Base-by-base conservation (phyloP, 1,140 invertebrate species). In the Ruditapes philippinarum region DNA sequence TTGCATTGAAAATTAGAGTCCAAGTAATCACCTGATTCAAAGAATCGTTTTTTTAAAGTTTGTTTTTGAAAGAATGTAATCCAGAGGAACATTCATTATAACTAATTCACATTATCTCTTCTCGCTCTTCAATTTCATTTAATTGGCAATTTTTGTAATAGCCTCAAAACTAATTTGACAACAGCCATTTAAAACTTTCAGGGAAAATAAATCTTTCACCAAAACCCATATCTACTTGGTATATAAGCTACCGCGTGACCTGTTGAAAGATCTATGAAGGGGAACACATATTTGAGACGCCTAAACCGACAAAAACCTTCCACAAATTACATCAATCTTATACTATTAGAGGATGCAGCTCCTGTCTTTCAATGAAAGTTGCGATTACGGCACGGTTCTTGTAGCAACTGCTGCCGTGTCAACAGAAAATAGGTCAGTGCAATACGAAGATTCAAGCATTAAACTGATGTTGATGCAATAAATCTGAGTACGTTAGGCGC, bases 221-320 rank as follows among this genome's bases (percentile, higher is more conserved):
- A 70, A 36, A 70, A 36, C 17, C 65, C 14, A 70, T 70, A 70
- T 70, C 65, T 70, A 70, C 65, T 36, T 40, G 65, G 65, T 70
- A 70, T 70, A 70, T 70, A 70, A 31, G 65, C 65, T 70, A 70
- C 65, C 36, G 36, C 33, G 33, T 70, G 65, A 70, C 65, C 65
- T 38, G 65, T 70, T 70, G 65, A 70, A 38, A n/a, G 65, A 70
- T 70, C 33, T 70, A 38, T 70, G 65, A 70, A 70, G 65, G 38
- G 9, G 65, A 19, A 70, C 65, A 70, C 65, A 70, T 70, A 70
- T 70, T 70, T 70, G 65, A 70, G 65, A 70, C 65, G 65, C 65
- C 65, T 28, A 9, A 70, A n/a, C 65, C 65, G 33, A 40, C 65
- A 70, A 70, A 70, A 70, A 70, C 31, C 14, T 38, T 28, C 28